Conservation (phyloP, 37 sponge, comb jelly and placozoan genomes). For the Chondrosia reniformis region DNA sequence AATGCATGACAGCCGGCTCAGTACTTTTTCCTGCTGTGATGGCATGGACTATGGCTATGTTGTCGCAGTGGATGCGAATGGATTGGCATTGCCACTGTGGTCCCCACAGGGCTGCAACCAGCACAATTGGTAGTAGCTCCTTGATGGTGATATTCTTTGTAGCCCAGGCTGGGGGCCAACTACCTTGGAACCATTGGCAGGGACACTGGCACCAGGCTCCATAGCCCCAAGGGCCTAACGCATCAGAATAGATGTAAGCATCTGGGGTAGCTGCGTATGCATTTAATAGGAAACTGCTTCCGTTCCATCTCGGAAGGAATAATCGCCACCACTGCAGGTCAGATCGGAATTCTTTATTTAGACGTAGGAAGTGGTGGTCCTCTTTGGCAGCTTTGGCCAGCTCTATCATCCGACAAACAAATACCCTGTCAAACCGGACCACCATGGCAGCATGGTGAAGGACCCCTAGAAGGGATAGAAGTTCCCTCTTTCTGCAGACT, state of each 20-base stretch:
- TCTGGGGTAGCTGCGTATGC: conserved; percentile 7
- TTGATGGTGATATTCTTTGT: conserved; percentile 17
- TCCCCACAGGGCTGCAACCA: conserved; percentile 53
- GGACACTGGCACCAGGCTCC: conserved; percentile 19
- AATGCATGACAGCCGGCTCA: conserved; percentile 39
- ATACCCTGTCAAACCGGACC: not conserved
- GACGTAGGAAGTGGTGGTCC: conserved; percentile 22
- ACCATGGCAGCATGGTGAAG: not conserved
- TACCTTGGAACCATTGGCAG: conserved; percentile 29
- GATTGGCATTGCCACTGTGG: conserved; percentile 21
- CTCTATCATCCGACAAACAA: not conserved
- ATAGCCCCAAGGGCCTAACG: conserved; percentile 24
- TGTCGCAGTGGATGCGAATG: conserved; percentile 31
- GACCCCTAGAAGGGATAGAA: not conserved
- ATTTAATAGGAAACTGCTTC: not conserved
- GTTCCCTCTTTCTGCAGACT: not conserved
- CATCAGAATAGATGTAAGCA: conserved; percentile 37
- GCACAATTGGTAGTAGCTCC: conserved; percentile 44
- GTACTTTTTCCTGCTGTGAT: conserved; percentile 13
- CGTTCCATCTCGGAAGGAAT: conserved; percentile 41
- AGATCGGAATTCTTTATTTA: conserved; percentile 15
- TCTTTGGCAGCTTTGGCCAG: not conserved
- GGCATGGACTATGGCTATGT: conserved; percentile 35
- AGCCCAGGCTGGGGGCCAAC: conserved; percentile 1
- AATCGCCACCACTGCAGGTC: conserved; percentile 53